Evolutionary conservation across 2,797 vertebrate genomes (phyloP).

Genomic region (Potorous gilbertii): DNA sequence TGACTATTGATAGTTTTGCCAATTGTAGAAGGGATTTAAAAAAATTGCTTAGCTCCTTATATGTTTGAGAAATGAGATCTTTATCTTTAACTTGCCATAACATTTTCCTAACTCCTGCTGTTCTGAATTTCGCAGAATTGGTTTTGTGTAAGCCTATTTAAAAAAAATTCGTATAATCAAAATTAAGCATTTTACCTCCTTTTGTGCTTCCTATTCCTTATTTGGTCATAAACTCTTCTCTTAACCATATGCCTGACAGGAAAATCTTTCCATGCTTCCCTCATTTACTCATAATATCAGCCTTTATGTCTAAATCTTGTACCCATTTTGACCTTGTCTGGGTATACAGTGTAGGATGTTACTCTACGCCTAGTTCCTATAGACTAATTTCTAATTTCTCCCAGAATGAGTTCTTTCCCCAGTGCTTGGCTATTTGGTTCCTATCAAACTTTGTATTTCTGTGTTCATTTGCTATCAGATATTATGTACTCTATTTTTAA

Average conservation of each 20-base stretch:
- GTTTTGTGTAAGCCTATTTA: background rate
- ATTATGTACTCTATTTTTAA: background rate
- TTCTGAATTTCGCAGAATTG: background rate
- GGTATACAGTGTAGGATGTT: background rate
- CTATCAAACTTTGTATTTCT: background rate
- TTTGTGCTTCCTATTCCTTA: background rate
- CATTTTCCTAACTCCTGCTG: background rate
- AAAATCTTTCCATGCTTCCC: background rate
- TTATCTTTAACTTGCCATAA: background rate
- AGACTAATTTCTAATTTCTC: background rate
- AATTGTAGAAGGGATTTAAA: background rate
- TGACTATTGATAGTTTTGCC: background rate
- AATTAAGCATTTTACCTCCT: background rate
- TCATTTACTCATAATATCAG: no score
- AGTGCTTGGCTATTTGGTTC: no score
- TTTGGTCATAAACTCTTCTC: no score
- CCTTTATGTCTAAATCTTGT: background rate
- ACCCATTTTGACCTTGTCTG: background rate
- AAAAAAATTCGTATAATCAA: background rate
- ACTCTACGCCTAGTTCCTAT: background rate
- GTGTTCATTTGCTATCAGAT: background rate
- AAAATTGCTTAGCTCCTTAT: background rate
- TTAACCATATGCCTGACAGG: background rate
- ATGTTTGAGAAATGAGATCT: background rate
- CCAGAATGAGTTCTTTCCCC: background rate